phyloP scores from a whole-genome alignment of 2,797 vertebrate species.

The Ctenochaetus hawaiiensis region DNA sequence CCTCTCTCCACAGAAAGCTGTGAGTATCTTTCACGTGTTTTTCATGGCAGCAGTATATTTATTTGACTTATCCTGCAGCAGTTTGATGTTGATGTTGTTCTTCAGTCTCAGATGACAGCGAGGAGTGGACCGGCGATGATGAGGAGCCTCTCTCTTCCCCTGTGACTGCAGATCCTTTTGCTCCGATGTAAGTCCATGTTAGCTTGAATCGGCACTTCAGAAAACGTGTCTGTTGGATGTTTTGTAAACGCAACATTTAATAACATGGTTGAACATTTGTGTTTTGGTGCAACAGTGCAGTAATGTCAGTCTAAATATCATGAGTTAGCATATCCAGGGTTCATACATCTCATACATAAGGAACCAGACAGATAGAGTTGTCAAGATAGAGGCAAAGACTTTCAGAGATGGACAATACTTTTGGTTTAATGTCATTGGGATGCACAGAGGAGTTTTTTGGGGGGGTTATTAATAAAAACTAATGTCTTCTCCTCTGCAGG shows the following conservation, averaged over 20 bases:
- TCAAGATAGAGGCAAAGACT: too few species aligned
- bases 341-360: too few species aligned
- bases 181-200: conserved; percentile 63
- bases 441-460: too few species aligned
- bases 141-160: conserved; percentile 71
- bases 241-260: too few species aligned
- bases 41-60: neutral
- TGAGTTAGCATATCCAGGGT: too few species aligned
- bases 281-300: too few species aligned
- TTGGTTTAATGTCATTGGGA: neutral
- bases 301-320: too few species aligned
- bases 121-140: conserved; percentile 85
- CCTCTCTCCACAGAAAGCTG: conserved; percentile 75
- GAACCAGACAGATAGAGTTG: too few species aligned
- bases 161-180: conserved; percentile 18
- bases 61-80: neutral
- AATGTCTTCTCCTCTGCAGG: conserved; percentile 55
- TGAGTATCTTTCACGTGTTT: conserved; percentile 62
- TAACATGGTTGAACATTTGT: too few species aligned
- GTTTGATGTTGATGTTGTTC: conserved; percentile 20
- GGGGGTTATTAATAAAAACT: neutral
- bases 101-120: conserved; percentile 85
- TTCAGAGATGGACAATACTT: neutral
- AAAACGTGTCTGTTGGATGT: too few species aligned
- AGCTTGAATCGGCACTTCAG: too few species aligned